Evolutionary conservation across 2,113 vertebrate species (phyloP).

Genomic region (Brachirus orientalis): DNA sequence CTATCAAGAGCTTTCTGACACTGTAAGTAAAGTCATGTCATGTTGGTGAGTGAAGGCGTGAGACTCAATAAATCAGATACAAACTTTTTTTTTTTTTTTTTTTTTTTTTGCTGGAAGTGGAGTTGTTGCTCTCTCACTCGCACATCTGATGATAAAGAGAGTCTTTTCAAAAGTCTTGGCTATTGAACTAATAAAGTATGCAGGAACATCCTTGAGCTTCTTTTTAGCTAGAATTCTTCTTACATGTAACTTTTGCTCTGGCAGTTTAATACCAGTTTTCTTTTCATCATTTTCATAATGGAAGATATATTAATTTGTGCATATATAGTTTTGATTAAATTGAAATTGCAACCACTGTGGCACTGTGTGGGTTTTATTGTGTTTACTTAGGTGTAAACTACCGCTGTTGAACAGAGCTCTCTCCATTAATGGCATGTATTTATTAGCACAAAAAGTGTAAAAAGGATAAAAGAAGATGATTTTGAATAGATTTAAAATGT

Average conservation of each 20-base stretch:
- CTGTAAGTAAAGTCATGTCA: constrained; percentile 26
- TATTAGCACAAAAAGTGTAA: background rate
- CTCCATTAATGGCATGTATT: background rate
- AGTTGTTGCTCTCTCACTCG: constrained; percentile 38
- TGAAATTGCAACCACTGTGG: background rate
- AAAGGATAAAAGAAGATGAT: too few species aligned
- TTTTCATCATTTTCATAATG: constrained; percentile 3
- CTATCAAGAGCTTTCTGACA: constrained; percentile 37
- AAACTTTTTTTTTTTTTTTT: constrained; percentile 29
- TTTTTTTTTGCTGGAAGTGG: background rate
- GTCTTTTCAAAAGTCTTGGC: constrained; percentile 49
- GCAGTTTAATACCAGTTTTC: background rate
- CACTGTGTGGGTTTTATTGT: background rate
- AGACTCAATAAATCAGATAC: constrained; percentile 32
- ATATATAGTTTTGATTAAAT: constrained; percentile 29
- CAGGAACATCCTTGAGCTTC: constrained; percentile 30
- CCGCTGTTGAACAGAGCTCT: constrained; percentile 10
- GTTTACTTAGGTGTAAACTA: constrained; percentile 8
- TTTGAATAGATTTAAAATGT: constrained; percentile 14
- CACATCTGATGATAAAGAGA: constrained; percentile 45
- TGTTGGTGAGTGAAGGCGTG: constrained; percentile 27
- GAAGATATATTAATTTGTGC: background rate
- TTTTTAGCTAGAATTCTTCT: constrained; percentile 7
- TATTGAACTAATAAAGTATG: constrained; percentile 30
- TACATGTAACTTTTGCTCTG: constrained; percentile 10